These are phyloP conservation scores for Cryptophagus acutangulus DNA, from an alignment of 2,888 invertebrate species.

Conservation along the genomic window DNA sequence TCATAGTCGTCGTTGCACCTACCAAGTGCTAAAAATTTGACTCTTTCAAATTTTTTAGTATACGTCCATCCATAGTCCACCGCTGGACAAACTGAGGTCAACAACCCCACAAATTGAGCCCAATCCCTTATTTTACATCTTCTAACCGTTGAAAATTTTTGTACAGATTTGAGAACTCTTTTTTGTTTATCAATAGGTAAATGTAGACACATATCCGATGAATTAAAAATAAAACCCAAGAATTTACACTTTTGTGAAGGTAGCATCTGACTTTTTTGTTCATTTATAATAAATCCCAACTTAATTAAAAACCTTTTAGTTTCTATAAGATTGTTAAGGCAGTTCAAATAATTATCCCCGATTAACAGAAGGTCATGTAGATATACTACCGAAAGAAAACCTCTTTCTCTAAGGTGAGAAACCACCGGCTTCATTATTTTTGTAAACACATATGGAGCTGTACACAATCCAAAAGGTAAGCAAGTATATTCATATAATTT, in stretches of 20 bases:
- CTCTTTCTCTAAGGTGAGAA: constrained; percentile 17
- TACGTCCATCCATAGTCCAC: constrained; percentile 18
- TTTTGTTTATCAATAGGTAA: constrained; percentile 7
- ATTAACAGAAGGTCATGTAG: constrained; percentile 23
- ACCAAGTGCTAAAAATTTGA: constrained; percentile 11
- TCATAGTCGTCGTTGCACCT: constrained; percentile 6
- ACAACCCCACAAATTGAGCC: constrained; percentile 13
- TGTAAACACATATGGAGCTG: constrained; percentile 29
- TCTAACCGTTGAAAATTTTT: background rate
- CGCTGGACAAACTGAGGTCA: constrained; percentile 18
- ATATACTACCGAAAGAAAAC: constrained; percentile 19
- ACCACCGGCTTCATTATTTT: constrained; percentile 28
- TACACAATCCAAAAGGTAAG: constrained; percentile 27
- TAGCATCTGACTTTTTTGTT: constrained; percentile 18
- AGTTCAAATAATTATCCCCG: constrained; percentile 11
- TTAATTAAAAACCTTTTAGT: constrained; percentile 9
- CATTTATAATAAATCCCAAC: constrained; percentile 23
- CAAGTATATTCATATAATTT: constrained; percentile 24
- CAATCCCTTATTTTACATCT: constrained; percentile 12
- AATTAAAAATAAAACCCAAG: constrained; percentile 21
- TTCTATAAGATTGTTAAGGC: constrained; percentile 6
- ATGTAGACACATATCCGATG: constrained; percentile 9
- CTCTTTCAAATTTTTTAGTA: constrained; percentile 15
- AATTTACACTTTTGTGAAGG: constrained; percentile 16
- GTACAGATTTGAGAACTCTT: constrained; percentile 1